Evolutionary conservation across 2,113 vertebrate species (phyloP).

Genomic region (Chitala chitala): DNA sequence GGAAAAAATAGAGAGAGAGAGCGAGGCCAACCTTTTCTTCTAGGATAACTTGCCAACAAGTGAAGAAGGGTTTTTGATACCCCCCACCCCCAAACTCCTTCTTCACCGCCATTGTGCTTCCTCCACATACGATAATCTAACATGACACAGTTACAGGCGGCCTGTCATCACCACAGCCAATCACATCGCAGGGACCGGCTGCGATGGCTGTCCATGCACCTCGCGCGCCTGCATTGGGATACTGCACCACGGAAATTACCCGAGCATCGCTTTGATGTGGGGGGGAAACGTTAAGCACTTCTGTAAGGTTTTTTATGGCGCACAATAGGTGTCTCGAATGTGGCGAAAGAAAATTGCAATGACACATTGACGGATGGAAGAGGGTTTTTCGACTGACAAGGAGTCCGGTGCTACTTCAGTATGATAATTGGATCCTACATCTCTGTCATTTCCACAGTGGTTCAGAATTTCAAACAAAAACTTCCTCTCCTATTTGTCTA

Average conservation of each 20-base stretch:
- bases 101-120: too few relatives aligned
- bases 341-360: constrained; percentile 3
- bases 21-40: constrained; percentile 61
- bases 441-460: constrained; percentile 12
- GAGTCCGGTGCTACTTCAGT: not conserved
- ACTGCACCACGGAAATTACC: constrained; percentile 7
- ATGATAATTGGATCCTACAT: constrained; percentile 20
- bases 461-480: constrained; percentile 22
- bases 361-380: constrained; percentile 16
- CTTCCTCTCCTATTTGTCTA: not conserved
- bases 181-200: constrained; percentile 64
- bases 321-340: constrained; percentile 19
- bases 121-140: constrained; percentile 65
- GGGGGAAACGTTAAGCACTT: constrained; percentile 18
- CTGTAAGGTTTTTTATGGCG: constrained; percentile 19
- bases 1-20: constrained; percentile 21
- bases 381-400: not conserved
- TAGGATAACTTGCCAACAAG: constrained; percentile 55
- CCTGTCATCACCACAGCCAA: constrained; percentile 71
- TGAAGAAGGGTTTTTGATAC: constrained; percentile 61
- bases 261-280: constrained; percentile 22
- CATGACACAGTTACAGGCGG: constrained; percentile 78
- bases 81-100: constrained; percentile 50
- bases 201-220: constrained; percentile 62
- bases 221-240: constrained; percentile 24